Conservation (phyloP, 2,113 vertebrate species). For the Trochalopteron elliotii region DNA sequence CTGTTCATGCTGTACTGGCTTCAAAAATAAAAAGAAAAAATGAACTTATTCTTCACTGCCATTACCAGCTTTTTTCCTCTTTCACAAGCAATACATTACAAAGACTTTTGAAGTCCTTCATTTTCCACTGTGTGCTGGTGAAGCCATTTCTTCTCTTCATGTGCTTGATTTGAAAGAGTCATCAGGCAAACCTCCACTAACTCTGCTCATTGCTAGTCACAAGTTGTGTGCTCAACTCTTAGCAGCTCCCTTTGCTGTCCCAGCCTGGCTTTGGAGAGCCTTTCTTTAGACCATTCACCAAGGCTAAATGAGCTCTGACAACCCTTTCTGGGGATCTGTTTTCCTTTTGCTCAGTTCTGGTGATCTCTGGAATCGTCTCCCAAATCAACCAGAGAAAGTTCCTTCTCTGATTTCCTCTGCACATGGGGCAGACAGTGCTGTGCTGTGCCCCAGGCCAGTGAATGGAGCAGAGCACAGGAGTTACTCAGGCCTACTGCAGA, state of each 20-base stretch:
- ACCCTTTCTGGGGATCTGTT: neutral
- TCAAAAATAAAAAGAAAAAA: neutral
- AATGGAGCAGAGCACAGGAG: neutral
- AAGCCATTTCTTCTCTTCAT: neutral
- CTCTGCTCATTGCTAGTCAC: neutral
- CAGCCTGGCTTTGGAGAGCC: neutral
- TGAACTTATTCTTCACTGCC: neutral
- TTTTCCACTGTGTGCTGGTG: neutral
- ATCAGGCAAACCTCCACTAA: neutral
- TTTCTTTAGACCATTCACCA: neutral
- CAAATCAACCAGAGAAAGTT: neutral
- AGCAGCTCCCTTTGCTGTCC: neutral
- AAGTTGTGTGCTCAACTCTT: neutral
- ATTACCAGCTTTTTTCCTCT: neutral
- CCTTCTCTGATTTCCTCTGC: neutral
- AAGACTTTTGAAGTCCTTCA: neutral
- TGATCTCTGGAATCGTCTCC: neutral
- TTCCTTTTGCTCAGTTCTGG: neutral
- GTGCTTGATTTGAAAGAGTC: neutral
- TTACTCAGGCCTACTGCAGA: neutral
- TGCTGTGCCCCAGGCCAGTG: neutral
- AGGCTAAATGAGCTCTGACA: neutral
- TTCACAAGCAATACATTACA: neutral
- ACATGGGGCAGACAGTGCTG: neutral
- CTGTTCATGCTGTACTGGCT: neutral